Percentiles rank a stretch among this genome's conserved stretches.
phyloP scores from a whole-genome alignment of 2,797 vertebrate genomes.

The Zenarchopterus dispar region DNA sequence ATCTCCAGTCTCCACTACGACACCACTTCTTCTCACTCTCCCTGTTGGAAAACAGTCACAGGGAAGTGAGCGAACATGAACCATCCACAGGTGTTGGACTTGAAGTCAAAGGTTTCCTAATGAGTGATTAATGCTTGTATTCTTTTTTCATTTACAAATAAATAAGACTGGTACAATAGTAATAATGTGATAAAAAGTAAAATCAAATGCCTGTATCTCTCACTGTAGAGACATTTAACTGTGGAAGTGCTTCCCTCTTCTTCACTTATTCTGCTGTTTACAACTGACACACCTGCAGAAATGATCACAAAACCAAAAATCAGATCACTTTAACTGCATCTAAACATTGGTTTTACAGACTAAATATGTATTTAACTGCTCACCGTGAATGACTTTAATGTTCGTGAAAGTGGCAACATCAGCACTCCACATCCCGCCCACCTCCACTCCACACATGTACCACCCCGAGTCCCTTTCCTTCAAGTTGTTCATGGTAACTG shows the following conservation, averaged over 20 bases:
- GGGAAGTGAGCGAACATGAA: slow-evolving; percentile 34
- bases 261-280: slow-evolving; percentile 61
- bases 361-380: slow-evolving; percentile 27
- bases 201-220: slow-evolving; percentile 65
- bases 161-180: neutral
- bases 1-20: slow-evolving; percentile 72
- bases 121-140: neutral
- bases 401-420: slow-evolving; percentile 63
- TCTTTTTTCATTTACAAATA: neutral
- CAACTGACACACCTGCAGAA: slow-evolving; percentile 68
- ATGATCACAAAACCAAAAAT: neutral
- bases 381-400: slow-evolving; percentile 77
- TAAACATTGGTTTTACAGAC: neutral
- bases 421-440: slow-evolving; percentile 62
- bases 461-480: slow-evolving; percentile 69
- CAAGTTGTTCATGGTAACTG: slow-evolving; percentile 75
- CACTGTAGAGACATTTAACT: slow-evolving; percentile 68
- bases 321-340: too few relatives aligned
- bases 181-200: slow-evolving; percentile 8
- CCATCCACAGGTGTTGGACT: slow-evolving; percentile 16
- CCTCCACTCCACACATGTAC: slow-evolving; percentile 83
- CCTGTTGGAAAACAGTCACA: slow-evolving; percentile 64
- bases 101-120: slow-evolving; percentile 7
- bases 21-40: slow-evolving; percentile 81
- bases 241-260: slow-evolving; percentile 68